A percentile compares a stretch with the other conserved stretches of the same genome.
Evolutionary conservation across 2,888 invertebrate species (phyloP).

Genomic region (Sinelater perroti): DNA sequence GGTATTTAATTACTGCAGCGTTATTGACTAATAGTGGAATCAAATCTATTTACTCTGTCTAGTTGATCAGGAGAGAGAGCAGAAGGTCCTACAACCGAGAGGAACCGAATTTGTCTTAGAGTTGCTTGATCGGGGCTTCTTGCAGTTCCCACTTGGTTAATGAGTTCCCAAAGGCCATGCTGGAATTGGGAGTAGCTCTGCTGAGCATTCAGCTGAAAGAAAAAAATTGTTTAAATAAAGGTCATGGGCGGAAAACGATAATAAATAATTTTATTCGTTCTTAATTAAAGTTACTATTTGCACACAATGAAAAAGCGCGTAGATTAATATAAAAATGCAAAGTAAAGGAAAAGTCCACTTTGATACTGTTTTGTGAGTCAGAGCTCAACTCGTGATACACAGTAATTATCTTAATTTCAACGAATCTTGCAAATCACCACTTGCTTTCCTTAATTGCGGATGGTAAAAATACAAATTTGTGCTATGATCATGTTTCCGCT

Average conservation of each 20-base stretch:
- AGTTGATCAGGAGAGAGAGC: constrained; percentile 84
- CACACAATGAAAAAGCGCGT: too few relatives aligned
- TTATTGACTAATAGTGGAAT: too few relatives aligned
- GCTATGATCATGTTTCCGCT: too few relatives aligned
- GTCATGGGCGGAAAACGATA: too few relatives aligned
- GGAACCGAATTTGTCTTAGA: constrained; percentile 76
- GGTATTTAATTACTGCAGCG: not conserved
- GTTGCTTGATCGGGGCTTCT: constrained; percentile 74
- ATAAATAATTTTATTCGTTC: not conserved
- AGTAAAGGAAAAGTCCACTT: too few relatives aligned
- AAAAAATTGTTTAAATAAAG: not conserved
- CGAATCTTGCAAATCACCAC: too few relatives aligned
- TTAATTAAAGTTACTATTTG: not conserved
- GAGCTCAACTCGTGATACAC: too few relatives aligned
- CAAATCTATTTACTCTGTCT: constrained; percentile 83
- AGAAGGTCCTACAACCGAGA: constrained; percentile 84
- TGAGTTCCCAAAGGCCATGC: constrained; percentile 78
- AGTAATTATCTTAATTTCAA: too few relatives aligned
- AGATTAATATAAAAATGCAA: too few relatives aligned
- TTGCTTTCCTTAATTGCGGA: too few relatives aligned
- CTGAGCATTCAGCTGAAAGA: constrained; percentile 79
- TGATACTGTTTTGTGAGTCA: too few relatives aligned
- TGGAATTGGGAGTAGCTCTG: constrained; percentile 85
- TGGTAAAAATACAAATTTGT: too few relatives aligned
- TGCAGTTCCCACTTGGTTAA: constrained; percentile 72